Evolutionary conservation across 2,888 invertebrate genomes (phyloP), one percentile per base, ranked within the genome.

Genomic region (Lampropteryx suffumata): DNA sequence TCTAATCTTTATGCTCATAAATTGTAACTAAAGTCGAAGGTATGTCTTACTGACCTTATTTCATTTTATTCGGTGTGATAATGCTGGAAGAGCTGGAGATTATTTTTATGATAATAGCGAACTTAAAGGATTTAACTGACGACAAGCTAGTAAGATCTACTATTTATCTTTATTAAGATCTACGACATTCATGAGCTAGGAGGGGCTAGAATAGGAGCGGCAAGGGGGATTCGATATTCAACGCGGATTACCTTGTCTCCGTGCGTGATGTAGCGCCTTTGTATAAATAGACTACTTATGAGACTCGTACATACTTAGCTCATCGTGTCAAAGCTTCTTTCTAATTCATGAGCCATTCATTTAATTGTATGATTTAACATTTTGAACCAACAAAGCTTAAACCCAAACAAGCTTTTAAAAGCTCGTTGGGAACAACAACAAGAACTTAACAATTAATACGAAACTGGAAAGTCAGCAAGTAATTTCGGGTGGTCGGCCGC

Each of bases 131-230:
- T 51, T 61, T 57, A 63, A 66, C 64, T 62, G 57, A 52, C 55
- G 57, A 51, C 61, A 53, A 56, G 61, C 65, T 61, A 68, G 54
- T 57, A 48, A 46, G 67, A 77, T 81, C 73, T 65, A 65, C 70
- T 63, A 80, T 80, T 74, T 76, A 78, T 83, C 82, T 76, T 72
- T 74, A 82, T 81, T 79, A 78, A 71, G 64, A 79, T 73, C 70
- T 71, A 67, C 60, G 64, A 65, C 63, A 69, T 69, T 68, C 67
- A 64, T 68, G 65, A 71, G 63, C 58, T 59, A 61, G 63, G 64
- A 64, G 67, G 65, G 70, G 63, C 58, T 59, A 61, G 63, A 64
- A 62, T 59, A 61, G 62, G 62, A 64, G 65, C 64, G 62, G 65
- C 63, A 17, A 61, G 62, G 64, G 64, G 67, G 59, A n/a, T 64